Base-by-base conservation (phyloP, 2,888 invertebrate genomes). In the Nemurella pictetii region DNA sequence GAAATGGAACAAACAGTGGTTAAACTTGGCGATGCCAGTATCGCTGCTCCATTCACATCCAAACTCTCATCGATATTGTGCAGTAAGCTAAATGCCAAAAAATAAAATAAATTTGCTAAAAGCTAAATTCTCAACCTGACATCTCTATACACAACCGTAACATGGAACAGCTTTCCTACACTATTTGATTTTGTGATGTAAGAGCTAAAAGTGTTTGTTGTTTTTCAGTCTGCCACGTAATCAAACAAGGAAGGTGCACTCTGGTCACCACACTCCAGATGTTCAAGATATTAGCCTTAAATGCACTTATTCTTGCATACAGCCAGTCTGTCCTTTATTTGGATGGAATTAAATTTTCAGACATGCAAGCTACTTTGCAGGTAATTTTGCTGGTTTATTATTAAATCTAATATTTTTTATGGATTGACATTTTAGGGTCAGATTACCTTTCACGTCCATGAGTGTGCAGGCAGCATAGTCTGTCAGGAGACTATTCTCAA, bases 201-300 rank as follows among this genome's bases (percentile, higher is more conserved):
- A 55, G 20, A 3, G 55, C 55, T 35, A 35, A 35, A 12, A 35
- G 12, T 35, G 12, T 12, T 2, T 55, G 9, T 55, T 55, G 87
- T 87, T 55, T 92, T 93, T 84, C 92, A 98, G 99, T 99, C 89
- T 99, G 98, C 89, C 98, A 99, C 91, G 97, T 99, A 87, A 99
- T 99, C 89, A 99, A 99, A 90, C 99, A 99, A 92, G 99, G 99
- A 0, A 95, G 99, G 28, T 99, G 99, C 90, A 99, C 99, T 0
- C 92, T 99, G 86, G 99, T 99, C 27, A 99, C 99, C 0, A 99
- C 99, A 0, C 92, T 99, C 86, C 99, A 99, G 91, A 99, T 99
- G 99, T 99, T 99, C 92, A 99, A 99, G 92, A 99, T 99, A 88
- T 92, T 99, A 85, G 99, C 99, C 0, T 91, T 99, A 84, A 99